A percentile compares a stretch with the other conserved stretches of the same genome.
phyloP scores from a whole-genome alignment of 2,113 vertebrate species.

The Mus pahari region DNA sequence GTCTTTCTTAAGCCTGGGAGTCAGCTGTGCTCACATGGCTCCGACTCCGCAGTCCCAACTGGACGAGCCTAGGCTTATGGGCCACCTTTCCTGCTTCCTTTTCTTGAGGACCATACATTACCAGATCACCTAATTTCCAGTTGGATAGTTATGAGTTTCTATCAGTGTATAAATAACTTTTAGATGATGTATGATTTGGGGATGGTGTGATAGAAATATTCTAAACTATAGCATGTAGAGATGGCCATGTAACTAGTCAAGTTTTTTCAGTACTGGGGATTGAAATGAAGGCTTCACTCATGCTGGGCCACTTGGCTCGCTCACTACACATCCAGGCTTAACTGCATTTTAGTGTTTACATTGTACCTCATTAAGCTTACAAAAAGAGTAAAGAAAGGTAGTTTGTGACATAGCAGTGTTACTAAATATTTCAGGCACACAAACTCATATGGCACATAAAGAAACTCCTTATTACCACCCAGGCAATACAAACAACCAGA shows the following conservation, averaged over 20 bases:
- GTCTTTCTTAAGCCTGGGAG: not conserved
- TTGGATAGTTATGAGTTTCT: not conserved
- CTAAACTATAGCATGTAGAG: conserved; percentile 2
- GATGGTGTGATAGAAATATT: not conserved
- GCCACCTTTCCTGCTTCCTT: not conserved
- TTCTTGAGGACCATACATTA: not conserved
- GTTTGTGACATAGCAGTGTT: not conserved
- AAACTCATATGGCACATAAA: not conserved
- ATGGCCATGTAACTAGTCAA: not conserved
- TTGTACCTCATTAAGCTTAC: not conserved
- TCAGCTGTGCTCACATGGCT: not conserved
- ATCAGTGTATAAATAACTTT: not conserved
- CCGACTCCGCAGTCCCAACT: not conserved
- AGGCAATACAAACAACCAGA: not conserved
- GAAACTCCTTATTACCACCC: not conserved
- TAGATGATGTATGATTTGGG: not conserved
- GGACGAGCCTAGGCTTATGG: not conserved
- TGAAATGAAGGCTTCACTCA: not conserved
- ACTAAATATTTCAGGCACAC: not conserved
- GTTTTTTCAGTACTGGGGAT: no score
- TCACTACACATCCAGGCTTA: not conserved
- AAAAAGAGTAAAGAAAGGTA: conserved; percentile 25
- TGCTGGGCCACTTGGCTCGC: no score
- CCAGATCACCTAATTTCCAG: not conserved
- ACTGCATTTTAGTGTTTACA: not conserved